Conservation (phyloP, 2,888 invertebrate genomes). For the Leptura quadrifasciata region DNA sequence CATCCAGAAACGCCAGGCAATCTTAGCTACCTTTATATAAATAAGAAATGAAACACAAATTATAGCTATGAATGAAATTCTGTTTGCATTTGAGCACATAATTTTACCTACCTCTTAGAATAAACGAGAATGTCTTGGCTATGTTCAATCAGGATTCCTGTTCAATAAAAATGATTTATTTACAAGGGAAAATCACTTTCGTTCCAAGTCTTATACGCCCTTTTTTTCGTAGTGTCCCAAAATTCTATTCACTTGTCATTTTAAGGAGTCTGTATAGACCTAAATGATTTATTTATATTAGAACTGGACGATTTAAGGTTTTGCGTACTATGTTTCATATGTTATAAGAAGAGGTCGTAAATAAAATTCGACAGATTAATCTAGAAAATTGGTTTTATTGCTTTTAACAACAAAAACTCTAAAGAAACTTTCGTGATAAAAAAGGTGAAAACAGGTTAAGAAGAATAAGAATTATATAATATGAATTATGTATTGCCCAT, state of each 20-base stretch:
- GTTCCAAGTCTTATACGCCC: constrained; percentile 19
- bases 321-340: constrained; percentile 3
- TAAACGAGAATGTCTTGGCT: constrained; percentile 1
- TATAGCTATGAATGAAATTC: too few relatives aligned
- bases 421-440: background rate
- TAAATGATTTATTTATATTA: constrained; percentile 30
- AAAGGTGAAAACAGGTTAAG: background rate
- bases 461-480: too few relatives aligned
- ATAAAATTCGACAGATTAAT: constrained; percentile 28
- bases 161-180: constrained; percentile 45
- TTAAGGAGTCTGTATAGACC: background rate
- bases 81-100: background rate
- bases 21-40: background rate
- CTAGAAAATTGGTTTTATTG: constrained; percentile 11
- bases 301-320: constrained; percentile 21
- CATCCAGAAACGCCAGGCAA: too few relatives aligned
- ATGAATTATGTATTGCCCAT: too few relatives aligned
- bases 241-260: constrained; percentile 27
- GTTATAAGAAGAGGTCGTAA: constrained; percentile 15
- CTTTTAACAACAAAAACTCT: background rate
- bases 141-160: constrained; percentile 37
- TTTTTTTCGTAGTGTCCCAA: constrained; percentile 14
- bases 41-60: background rate
- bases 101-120: background rate
- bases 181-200: constrained; percentile 30